These are phyloP conservation scores for Papilio elwesi DNA, from an alignment of 2,888 invertebrate species.

Conservation along the genomic window DNA sequence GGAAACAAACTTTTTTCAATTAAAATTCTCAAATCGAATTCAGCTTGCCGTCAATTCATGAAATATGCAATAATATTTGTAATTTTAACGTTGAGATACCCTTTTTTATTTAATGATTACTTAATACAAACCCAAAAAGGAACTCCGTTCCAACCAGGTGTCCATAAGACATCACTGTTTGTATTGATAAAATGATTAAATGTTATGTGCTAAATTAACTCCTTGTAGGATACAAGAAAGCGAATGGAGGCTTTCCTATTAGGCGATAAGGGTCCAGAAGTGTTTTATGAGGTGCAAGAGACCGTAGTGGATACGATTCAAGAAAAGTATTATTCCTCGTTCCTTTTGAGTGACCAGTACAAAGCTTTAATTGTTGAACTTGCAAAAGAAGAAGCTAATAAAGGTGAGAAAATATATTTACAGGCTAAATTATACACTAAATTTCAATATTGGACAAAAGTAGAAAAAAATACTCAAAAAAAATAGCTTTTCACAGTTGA, in stretches of 20 bases:
- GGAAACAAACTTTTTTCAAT: no score
- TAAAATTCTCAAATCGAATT: no score
- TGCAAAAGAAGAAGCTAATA: constrained; percentile 84
- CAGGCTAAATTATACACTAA: background rate
- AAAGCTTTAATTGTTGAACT: constrained; percentile 88
- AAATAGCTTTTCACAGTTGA: no score
- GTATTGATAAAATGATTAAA: background rate
- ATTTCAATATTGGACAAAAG: no score
- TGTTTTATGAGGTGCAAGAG: constrained; percentile 94
- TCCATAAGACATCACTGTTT: no score
- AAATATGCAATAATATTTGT: no score
- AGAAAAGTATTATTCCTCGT: constrained; percentile 94
- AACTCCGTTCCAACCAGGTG: no score
- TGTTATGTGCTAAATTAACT: constrained; percentile 9
- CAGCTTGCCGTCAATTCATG: no score
- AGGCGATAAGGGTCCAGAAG: constrained; percentile 94
- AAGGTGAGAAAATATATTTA: constrained; percentile 58
- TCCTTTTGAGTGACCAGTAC: constrained; percentile 94
- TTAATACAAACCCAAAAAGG: no score
- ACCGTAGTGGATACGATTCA: constrained; percentile 91
- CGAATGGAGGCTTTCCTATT: constrained; percentile 94
- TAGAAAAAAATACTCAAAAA: no score
- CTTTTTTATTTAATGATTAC: no score
- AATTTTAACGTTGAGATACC: no score
- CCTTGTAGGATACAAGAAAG: constrained; percentile 86